These are phyloP conservation scores for Endotricha flammealis DNA, from an alignment of 2,888 invertebrate genomes.

Conservation along the genomic window DNA sequence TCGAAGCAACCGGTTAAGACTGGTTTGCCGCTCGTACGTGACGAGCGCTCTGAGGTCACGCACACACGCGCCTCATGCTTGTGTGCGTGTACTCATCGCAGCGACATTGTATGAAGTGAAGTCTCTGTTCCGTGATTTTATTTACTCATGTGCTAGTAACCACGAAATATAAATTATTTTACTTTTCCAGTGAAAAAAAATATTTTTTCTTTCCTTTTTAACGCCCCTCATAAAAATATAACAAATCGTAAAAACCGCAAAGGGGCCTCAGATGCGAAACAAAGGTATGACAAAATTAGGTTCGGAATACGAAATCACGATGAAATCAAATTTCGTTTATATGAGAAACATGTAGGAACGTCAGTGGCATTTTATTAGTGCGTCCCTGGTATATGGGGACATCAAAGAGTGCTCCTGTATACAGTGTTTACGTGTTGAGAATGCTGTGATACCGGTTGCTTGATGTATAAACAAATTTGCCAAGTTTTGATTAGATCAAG, in stretches of 20 bases:
- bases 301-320: constrained; percentile 48
- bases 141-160: no score
- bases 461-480: constrained; percentile 70
- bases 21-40: no score
- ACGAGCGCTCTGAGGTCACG: no score
- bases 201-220: no score
- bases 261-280: constrained; percentile 41
- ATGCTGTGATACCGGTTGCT: constrained; percentile 44
- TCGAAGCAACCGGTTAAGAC: no score
- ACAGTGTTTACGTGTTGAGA: constrained; percentile 64
- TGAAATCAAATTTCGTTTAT: constrained; percentile 59
- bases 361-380: constrained; percentile 59
- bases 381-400: constrained; percentile 44
- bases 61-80: no score
- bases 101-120: no score
- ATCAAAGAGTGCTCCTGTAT: constrained; percentile 63
- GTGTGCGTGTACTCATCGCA: no score
- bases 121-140: no score
- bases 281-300: constrained; percentile 45
- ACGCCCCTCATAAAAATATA: constrained; percentile 1
- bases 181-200: no score
- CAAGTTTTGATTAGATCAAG: constrained; percentile 71
- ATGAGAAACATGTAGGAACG: constrained; percentile 57
- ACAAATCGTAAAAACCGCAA: constrained; percentile 22
- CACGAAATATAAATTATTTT: no score